Evolutionary conservation across 1,140 invertebrate species (phyloP), one percentile per base, ranked within the genome.

Genomic region (Drosophila yakuba): DNA sequence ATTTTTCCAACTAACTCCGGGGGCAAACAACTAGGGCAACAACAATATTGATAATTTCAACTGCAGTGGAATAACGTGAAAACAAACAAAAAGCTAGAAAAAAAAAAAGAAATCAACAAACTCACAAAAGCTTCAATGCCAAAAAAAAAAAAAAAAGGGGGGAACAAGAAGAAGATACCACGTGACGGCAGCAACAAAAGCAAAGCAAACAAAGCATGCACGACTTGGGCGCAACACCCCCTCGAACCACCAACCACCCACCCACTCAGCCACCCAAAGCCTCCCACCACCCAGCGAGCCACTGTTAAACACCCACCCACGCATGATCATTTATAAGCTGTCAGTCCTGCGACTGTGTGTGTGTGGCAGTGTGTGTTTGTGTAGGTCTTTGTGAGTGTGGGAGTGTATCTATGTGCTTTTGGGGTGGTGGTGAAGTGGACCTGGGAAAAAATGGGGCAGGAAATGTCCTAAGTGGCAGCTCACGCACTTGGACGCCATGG

Each of bases 291-390:
- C 38, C 41, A 17, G 17, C 43, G 41, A 8, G 45, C 60, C 35
- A n/a, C 52, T 45, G 66, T 43, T 51, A 41, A 51, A 43, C 35
- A 17, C 43, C 35, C 73, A 55, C 66, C 61, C 59, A 62, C 54
- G 74, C 74, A 74, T 78, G 84, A 86, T 86, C 83, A 86, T 86
- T 86, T 86, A 88, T 86, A 83, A 86, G 77, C 75, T 88, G 82
- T 88, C 83, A 64, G 83, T 48, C 23, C 38, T 55, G 43, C 44
- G 58, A 55, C 7, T 39, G 12, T 38, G 11, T 14, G 10, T 14
- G 10, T 38, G n/a, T n/a, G n/a, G n/a, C n/a, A n/a, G n/a, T n/a
- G 12, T 38, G 36, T 1, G 36, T 11, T 11, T 3, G 36, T 38
- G 36, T 38, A 17, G 20, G 60, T 60, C 45, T 45, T 62, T 60